Evolutionary conservation across 2,113 vertebrate genomes (phyloP).

Genomic region (Cairina moschata): DNA sequence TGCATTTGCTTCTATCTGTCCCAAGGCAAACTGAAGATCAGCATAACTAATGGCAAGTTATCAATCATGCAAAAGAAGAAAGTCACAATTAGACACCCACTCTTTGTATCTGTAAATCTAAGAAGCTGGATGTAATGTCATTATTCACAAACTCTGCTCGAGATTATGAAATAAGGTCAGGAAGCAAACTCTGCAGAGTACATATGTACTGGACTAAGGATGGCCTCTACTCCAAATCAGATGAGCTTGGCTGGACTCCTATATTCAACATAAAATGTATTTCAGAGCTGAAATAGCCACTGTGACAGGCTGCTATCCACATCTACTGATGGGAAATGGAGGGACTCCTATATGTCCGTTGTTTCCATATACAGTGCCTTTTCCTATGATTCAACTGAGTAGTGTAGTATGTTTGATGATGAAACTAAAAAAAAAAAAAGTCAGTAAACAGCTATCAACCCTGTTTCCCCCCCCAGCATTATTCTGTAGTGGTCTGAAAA

Average conservation of each 20-base stretch:
- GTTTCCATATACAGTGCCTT: not conserved
- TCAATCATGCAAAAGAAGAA: not conserved
- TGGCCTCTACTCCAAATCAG: not conserved
- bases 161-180: not conserved
- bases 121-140: not conserved
- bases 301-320: not conserved
- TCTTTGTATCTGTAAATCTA: not conserved
- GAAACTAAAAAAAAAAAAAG: not conserved
- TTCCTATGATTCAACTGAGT: not conserved
- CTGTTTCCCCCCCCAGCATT: not conserved
- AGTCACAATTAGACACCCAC: not conserved
- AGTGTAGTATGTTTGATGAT: not conserved
- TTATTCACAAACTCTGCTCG: not conserved
- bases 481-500: not conserved
- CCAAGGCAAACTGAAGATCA: not conserved
- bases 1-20: not conserved
- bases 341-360: not conserved
- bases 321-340: not conserved
- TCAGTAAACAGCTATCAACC: not conserved
- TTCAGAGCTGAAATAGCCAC: not conserved
- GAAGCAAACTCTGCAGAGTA: not conserved
- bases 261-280: not conserved
- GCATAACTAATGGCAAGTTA: not conserved
- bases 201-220: not conserved
- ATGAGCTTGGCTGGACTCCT: not conserved